Conservation (phyloP, 2,113 vertebrate species). For the Ceyx margarethae region DNA sequence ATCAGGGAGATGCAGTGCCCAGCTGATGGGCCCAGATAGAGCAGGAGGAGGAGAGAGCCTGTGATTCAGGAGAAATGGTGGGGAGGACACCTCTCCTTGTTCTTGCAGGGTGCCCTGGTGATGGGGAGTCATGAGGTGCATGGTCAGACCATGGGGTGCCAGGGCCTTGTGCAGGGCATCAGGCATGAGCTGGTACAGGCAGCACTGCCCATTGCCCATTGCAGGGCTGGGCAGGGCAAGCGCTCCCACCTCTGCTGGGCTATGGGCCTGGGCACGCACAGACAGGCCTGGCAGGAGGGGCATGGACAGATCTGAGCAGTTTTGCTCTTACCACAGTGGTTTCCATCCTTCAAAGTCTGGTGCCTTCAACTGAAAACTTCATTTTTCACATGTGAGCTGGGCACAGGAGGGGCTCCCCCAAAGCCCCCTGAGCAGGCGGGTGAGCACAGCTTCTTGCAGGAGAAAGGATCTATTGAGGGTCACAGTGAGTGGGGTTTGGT, state of each 20-base stretch:
- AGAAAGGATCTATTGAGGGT: not conserved
- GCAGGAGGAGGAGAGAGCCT: not conserved
- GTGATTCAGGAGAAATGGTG: not conserved
- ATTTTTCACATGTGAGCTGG: not conserved
- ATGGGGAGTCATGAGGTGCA: not conserved
- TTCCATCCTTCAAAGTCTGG: not conserved
- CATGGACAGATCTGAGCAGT: not conserved
- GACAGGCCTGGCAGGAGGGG: not conserved
- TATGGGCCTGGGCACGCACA: not conserved
- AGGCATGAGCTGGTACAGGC: not conserved
- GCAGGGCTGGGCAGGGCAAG: not conserved
- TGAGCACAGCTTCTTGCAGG: not conserved
- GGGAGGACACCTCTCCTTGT: not conserved
- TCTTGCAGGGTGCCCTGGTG: not conserved
- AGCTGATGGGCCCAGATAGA: not conserved
- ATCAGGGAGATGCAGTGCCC: not conserved
- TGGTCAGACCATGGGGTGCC: not conserved
- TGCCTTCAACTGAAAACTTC: not conserved
- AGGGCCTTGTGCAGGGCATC: not conserved
- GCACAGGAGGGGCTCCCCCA: not conserved
- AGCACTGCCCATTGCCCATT: not conserved
- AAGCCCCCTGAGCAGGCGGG: not conserved
- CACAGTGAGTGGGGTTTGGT: not conserved
- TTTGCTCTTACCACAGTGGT: not conserved
- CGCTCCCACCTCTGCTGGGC: rapidly evolving